Conservation (phyloP, 2,888 invertebrate genomes). For the Tuberolachnus salignus region DNA sequence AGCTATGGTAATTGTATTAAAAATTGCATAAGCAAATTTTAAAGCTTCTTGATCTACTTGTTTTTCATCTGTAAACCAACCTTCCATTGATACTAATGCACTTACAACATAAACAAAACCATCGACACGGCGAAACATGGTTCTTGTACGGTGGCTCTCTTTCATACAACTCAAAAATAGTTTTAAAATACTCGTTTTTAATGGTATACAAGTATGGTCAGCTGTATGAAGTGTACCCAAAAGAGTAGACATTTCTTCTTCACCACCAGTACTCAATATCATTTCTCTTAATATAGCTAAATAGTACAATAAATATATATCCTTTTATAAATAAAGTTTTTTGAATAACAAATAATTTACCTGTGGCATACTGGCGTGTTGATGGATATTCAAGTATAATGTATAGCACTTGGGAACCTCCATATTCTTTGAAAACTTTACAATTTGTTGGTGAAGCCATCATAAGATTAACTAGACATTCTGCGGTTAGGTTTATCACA, state of each 20-base stretch:
- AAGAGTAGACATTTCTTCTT: conserved; percentile 93
- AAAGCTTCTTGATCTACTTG: conserved; percentile 67
- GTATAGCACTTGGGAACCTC: conserved; percentile 90
- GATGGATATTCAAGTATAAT: conserved; percentile 83
- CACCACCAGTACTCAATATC: conserved; percentile 88
- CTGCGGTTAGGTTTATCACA: conserved; percentile 48
- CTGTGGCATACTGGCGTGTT: conserved; percentile 82
- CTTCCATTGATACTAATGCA: conserved; percentile 89
- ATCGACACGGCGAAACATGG: conserved; percentile 95
- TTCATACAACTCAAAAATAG: conserved; percentile 80
- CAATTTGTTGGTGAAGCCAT: conserved; percentile 70
- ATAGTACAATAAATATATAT: conserved; percentile 15
- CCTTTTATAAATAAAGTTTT: not conserved
- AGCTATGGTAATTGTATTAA: conserved; percentile 92
- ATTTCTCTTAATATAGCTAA: conserved; percentile 84
- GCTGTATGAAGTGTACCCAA: conserved; percentile 91
- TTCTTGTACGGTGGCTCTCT: conserved; percentile 94
- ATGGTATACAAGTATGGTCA: conserved; percentile 76
- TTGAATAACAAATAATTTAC: conserved; percentile 62
- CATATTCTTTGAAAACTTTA: conserved; percentile 90
- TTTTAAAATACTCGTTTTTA: conserved; percentile 87
- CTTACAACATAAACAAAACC: conserved; percentile 98
- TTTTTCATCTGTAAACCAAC: conserved; percentile 69
- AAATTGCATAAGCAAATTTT: conserved; percentile 62
- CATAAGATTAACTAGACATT: conserved; percentile 52